These are phyloP conservation scores for Calonectris borealis DNA, from an alignment of 2,113 vertebrate species.

Conservation along the genomic window DNA sequence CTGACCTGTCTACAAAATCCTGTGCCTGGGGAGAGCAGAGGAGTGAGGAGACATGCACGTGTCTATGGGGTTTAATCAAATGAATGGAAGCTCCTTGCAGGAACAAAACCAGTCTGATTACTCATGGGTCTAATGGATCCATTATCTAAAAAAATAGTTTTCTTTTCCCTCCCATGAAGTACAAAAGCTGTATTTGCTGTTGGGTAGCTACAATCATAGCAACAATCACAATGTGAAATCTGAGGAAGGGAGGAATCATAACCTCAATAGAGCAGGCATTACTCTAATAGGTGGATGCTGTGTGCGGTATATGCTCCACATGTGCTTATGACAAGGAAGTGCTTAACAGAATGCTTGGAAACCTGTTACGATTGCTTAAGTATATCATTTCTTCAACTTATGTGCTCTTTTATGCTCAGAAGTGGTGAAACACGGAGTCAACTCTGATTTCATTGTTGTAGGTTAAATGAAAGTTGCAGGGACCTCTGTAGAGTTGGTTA, in stretches of 20 bases:
- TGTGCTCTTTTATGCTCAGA: background rate
- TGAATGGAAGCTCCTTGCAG: background rate
- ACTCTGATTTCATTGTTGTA: background rate
- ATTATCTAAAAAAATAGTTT: background rate
- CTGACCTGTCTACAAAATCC: background rate
- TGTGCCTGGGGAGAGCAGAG: background rate
- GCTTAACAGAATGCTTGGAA: constrained; percentile 30
- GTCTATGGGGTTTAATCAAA: background rate
- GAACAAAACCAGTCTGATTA: background rate
- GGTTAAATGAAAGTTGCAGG: background rate
- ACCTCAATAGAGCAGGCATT: background rate
- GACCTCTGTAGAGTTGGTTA: background rate
- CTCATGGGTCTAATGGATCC: background rate
- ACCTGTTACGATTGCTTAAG: background rate
- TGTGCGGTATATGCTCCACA: background rate
- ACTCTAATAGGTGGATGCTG: background rate
- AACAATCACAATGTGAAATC: background rate
- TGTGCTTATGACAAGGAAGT: background rate
- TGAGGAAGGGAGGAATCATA: background rate
- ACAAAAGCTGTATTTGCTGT: constrained; percentile 16
- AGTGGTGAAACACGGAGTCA: background rate
- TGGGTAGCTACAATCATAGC: constrained; percentile 11
- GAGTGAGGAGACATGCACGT: background rate
- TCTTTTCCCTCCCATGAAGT: background rate
- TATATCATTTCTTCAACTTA: background rate